Percentiles rank a stretch among this genome's conserved stretches.
Evolutionary conservation across 2,797 vertebrate genomes (phyloP).

Genomic region (Scolopax bukidnonensis): DNA sequence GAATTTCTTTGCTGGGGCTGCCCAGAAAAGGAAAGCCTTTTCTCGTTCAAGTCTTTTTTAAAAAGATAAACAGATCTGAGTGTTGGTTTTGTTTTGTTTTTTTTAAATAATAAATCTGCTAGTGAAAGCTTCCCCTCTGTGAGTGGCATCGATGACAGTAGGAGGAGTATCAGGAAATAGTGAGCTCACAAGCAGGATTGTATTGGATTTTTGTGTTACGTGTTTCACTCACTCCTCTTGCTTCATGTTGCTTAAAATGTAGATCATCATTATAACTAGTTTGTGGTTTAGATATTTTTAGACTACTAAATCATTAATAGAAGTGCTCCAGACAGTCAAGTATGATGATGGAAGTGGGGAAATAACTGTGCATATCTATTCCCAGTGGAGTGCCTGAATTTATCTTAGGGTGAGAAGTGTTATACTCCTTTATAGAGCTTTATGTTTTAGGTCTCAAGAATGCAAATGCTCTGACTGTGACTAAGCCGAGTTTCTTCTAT

Average conservation of each 20-base stretch:
- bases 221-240: not conserved
- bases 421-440: not conserved
- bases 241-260: not conserved
- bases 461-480: not conserved
- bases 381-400: not conserved
- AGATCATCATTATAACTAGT: not conserved
- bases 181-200: not conserved
- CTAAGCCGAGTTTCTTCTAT: not conserved
- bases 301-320: not conserved
- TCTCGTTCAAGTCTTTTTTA: not conserved
- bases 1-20: not conserved
- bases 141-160: rapidly evolving
- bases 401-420: not conserved
- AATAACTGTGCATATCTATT: not conserved
- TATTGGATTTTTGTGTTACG: not conserved
- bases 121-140: not conserved
- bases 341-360: not conserved
- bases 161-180: not conserved
- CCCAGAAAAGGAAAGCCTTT: not conserved
- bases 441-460: not conserved
- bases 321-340: not conserved
- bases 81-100: not conserved
- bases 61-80: not conserved
- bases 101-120: not conserved
- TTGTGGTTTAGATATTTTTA: conserved; percentile 12